Evolutionary conservation across 2,113 vertebrate genomes (phyloP).

Genomic region (Phaethornis superciliosus): DNA sequence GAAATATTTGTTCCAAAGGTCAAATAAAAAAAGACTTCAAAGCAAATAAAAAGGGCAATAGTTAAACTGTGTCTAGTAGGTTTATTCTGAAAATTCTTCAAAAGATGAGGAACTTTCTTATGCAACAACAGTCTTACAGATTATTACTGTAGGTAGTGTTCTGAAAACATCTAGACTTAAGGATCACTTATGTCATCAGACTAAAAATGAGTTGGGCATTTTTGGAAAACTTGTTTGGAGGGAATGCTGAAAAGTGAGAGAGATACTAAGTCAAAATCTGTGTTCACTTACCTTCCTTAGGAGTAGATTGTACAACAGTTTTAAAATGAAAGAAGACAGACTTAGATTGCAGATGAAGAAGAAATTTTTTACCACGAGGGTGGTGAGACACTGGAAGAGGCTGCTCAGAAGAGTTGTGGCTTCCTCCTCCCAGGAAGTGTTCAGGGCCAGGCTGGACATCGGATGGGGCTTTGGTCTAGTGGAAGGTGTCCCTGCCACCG

Average conservation of each 20-base stretch:
- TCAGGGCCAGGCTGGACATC: neutral
- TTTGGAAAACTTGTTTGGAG: neutral
- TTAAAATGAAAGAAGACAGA: neutral
- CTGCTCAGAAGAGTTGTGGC: neutral
- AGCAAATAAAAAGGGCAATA: neutral
- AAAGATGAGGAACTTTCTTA: neutral
- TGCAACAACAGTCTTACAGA: neutral
- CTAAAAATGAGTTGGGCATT: neutral
- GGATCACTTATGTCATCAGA: neutral
- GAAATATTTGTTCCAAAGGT: slow-evolving; percentile 50
- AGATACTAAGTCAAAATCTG: neutral
- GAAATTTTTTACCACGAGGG: neutral
- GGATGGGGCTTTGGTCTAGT: neutral
- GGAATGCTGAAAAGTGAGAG: neutral
- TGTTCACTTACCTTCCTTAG: neutral
- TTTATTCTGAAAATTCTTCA: slow-evolving; percentile 13
- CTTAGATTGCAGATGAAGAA: neutral
- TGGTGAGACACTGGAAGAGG: neutral
- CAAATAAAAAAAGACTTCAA: neutral
- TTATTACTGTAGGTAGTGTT: neutral
- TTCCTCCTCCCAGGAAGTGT: neutral
- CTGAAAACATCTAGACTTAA: neutral
- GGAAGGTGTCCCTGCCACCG: neutral
- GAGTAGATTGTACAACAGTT: neutral
- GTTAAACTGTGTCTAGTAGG: neutral